These are phyloP conservation scores for Mythimna impura DNA, from an alignment of 2,888 invertebrate species.

Conservation along the genomic window DNA sequence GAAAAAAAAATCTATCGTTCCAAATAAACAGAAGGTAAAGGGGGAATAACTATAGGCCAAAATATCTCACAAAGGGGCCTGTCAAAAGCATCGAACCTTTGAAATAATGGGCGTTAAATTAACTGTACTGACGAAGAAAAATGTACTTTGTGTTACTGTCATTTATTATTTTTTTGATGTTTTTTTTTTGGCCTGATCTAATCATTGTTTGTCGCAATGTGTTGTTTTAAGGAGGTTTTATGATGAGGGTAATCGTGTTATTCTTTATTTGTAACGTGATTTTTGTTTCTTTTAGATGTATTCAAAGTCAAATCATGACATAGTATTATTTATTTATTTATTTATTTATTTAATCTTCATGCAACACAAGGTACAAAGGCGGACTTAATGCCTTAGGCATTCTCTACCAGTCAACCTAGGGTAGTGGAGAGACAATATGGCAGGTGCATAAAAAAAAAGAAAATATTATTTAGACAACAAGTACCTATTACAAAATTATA, in stretches of 20 bases:
- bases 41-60: slow-evolving; percentile 59
- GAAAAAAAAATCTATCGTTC: slow-evolving; percentile 58
- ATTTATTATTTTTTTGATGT: slow-evolving; percentile 58
- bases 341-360: no score
- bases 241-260: background rate
- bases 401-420: no score
- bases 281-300: no score
- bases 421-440: no score
- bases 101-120: slow-evolving; percentile 67
- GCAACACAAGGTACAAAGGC: no score
- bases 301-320: background rate
- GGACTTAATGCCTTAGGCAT: no score
- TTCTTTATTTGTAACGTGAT: no score
- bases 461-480: no score
- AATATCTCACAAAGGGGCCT: slow-evolving; percentile 61
- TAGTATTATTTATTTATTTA: no score
- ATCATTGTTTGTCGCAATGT: slow-evolving; percentile 37
- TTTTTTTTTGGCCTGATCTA: slow-evolving; percentile 47
- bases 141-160: slow-evolving; percentile 61
- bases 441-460: no score
- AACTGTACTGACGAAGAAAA: slow-evolving; percentile 64
- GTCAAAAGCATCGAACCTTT: slow-evolving; percentile 68
- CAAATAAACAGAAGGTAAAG: slow-evolving; percentile 41
- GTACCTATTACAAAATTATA: no score
- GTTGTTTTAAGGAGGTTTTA: background rate